These are phyloP conservation scores for Tromatobia lineatoria DNA, from an alignment of 2,888 invertebrate species.

Conservation along the genomic window DNA sequence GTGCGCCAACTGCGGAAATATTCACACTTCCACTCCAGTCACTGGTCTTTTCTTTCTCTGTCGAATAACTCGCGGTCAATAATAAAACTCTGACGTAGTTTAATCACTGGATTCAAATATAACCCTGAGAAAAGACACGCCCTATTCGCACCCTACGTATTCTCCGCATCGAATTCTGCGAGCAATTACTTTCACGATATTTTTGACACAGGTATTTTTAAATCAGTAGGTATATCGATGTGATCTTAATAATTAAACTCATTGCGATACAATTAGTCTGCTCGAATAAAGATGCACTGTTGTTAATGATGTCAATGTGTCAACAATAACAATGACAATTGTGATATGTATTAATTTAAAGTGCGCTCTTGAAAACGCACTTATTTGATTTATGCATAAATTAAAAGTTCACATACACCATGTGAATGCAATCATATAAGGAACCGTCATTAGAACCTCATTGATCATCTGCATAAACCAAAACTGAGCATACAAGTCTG, in stretches of 20 bases:
- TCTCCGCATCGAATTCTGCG: background rate
- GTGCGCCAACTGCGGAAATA: slow-evolving; percentile 32
- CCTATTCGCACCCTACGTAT: slow-evolving; percentile 19
- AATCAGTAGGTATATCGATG: slow-evolving; percentile 3
- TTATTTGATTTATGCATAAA: too few relatives aligned
- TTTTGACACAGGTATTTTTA: background rate
- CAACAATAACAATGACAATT: too few relatives aligned
- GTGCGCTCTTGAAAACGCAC: too few relatives aligned
- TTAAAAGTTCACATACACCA: too few relatives aligned
- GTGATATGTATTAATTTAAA: too few relatives aligned
- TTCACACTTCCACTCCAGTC: slow-evolving; percentile 31
- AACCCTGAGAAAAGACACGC: slow-evolving; percentile 17
- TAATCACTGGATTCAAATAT: slow-evolving; percentile 45
- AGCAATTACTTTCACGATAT: slow-evolving; percentile 4
- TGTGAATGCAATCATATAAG: too few relatives aligned
- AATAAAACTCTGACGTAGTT: slow-evolving; percentile 42
- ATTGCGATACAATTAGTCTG: background rate
- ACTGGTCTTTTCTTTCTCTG: slow-evolving; percentile 8
- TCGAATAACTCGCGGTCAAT: slow-evolving; percentile 18
- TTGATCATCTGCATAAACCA: too few relatives aligned
- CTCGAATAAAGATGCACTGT: background rate
- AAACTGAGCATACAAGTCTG: too few relatives aligned
- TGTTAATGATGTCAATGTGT: background rate
- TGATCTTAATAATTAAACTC: background rate
- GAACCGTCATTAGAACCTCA: too few relatives aligned